Evolutionary conservation across 92 coral and sea anemone species (phyloP).

Genomic region (Porites evermanni): DNA sequence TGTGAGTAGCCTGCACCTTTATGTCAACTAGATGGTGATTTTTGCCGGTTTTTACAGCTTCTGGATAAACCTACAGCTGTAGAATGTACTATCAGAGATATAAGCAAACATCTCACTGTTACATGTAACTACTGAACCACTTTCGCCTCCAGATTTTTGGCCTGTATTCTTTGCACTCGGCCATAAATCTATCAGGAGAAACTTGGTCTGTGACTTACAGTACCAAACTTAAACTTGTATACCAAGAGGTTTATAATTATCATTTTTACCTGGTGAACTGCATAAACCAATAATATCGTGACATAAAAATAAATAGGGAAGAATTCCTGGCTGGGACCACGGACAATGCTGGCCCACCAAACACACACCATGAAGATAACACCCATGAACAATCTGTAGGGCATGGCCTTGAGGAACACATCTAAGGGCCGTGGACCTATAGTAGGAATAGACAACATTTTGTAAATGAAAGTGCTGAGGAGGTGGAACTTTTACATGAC

Average conservation of each 20-base stretch:
- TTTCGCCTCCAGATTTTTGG: too few species aligned
- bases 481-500: too few species aligned
- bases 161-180: too few species aligned
- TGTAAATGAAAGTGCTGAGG: neutral
- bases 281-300: conserved; percentile 79
- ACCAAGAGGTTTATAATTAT: neutral
- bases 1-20: too few species aligned
- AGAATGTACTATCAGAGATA: too few species aligned
- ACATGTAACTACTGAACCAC: too few species aligned
- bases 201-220: neutral
- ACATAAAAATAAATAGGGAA: conserved; percentile 85
- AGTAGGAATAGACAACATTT: neutral
- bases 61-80: too few species aligned
- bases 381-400: conserved; percentile 82
- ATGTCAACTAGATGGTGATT: too few species aligned
- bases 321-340: conserved; percentile 79
- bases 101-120: too few species aligned
- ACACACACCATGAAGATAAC: conserved; percentile 81
- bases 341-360: conserved; percentile 93
- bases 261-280: conserved; percentile 82
- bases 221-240: neutral
- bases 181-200: too few species aligned
- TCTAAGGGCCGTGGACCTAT: conserved; percentile 89
- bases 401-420: conserved; percentile 84
- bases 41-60: too few species aligned